phyloP scores from a whole-genome alignment of 2,113 vertebrate genomes.

The Dromas ardeola region DNA sequence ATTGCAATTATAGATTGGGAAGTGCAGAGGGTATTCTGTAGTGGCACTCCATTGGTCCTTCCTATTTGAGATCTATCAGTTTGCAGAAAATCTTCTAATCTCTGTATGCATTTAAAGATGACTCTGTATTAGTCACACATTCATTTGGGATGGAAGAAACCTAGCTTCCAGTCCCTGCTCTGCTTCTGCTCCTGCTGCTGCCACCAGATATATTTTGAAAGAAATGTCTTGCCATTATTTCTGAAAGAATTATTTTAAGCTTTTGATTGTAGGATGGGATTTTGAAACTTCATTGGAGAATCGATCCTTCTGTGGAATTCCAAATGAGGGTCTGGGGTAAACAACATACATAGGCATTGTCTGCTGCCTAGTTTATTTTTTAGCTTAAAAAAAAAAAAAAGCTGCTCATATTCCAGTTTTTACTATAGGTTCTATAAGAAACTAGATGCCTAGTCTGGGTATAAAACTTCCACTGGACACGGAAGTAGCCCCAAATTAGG shows the following conservation, averaged over 20 bases:
- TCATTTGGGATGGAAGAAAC: neutral
- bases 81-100: neutral
- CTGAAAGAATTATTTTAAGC: neutral
- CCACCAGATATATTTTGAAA: neutral
- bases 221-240: neutral
- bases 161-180: neutral
- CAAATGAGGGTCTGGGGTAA: neutral
- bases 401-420: neutral
- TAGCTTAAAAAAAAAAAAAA: neutral
- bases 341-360: neutral
- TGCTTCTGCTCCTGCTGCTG: neutral
- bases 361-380: neutral
- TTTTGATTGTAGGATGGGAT: neutral
- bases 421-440: neutral
- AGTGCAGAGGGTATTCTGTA: neutral
- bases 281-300: neutral
- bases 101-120: neutral
- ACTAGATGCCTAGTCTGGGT: neutral
- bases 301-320: neutral
- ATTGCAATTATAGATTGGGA: neutral
- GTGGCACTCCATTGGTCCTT: fast-evolving
- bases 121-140: neutral
- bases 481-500: neutral
- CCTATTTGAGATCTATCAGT: neutral
- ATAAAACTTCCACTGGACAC: neutral